These are phyloP conservation scores for Gymnogyps californianus DNA, from an alignment of 2,113 vertebrate genomes.

Conservation along the genomic window DNA sequence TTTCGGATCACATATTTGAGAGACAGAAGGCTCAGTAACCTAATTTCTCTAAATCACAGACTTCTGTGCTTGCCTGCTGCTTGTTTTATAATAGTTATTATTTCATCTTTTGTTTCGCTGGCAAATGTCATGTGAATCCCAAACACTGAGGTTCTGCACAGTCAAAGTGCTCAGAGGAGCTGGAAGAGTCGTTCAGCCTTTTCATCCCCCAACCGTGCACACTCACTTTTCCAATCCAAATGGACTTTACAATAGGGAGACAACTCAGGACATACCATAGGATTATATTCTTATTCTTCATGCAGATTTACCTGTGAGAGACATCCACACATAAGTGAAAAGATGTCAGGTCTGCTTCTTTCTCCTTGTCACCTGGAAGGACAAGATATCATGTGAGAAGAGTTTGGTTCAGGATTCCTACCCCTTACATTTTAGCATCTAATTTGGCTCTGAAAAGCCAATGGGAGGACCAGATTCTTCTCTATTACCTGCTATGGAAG, in stretches of 20 bases:
- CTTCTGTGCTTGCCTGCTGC: slow-evolving; percentile 16
- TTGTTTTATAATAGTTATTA: not conserved
- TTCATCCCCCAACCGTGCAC: accelerated
- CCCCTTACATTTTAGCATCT: not conserved
- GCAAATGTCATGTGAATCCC: not conserved
- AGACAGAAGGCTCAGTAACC: slow-evolving; percentile 28
- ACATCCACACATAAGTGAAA: not conserved
- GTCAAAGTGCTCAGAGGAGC: not conserved
- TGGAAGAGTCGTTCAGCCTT: not conserved
- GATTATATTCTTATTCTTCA: not conserved
- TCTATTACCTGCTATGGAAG: not conserved
- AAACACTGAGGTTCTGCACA: not conserved
- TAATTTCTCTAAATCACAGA: slow-evolving; percentile 30
- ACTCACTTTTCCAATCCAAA: not conserved
- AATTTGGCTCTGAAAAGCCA: not conserved
- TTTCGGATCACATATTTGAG: slow-evolving; percentile 39
- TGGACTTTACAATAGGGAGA: not conserved
- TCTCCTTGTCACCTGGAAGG: not conserved
- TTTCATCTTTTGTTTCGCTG: not conserved
- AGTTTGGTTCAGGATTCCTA: not conserved
- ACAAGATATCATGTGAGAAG: not conserved
- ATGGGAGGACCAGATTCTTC: not conserved
- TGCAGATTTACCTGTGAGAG: not conserved
- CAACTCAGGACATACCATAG: not conserved
- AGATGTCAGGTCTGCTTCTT: not conserved